Evolutionary conservation across 2,797 vertebrate species (phyloP), one percentile per base, ranked within the genome.

Genomic region (Cyprinodon diabolis): DNA sequence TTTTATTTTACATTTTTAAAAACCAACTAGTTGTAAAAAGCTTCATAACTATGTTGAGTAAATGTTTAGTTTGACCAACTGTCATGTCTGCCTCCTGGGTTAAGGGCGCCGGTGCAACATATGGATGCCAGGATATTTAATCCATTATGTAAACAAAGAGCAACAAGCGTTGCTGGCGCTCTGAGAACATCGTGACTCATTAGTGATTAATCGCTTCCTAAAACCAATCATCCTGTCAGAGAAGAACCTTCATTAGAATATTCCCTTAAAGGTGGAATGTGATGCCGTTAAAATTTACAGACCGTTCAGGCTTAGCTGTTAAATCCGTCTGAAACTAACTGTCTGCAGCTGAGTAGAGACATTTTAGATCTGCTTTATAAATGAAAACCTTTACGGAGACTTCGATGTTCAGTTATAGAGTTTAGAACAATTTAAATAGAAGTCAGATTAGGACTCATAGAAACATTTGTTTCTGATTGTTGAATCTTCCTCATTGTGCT

Each of bases 121-220:
- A 48, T 74, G 30, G 83, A 51, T 82, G 76, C 60, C 54, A 19
- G 49, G 49, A 35, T 58, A 72, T 78, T 65, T 56, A 15, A 76
- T 78, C 40, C 13, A 8, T 35, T 23, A 55, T 8, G 25, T 21
- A 17, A 66, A 48, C 68, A 72, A 71, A 30, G 25, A 75, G 69
- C 49, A 51, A 4, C 57, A 37, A 66, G 30, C 55, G 49, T 47
- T 75, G 56, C 13, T 56, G 72, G 55, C 10, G 48, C 21, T 62
- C 71, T 21, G 13, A 66, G 57, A 74, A 73, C 51, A 56, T 60
- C 60, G 74, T 74, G 76, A 82, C 56, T 76, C 49, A 45, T 49
- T 14, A 17, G 9, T 82, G 75, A 76, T 17, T 83, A 73, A 74
- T 43, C 0, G 8, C 12, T 23, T 47, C 8, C 43, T 43, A 15